Evolutionary conservation across 1,140 invertebrate species (phyloP).

Genomic region (Drosophila rhopaloa): DNA sequence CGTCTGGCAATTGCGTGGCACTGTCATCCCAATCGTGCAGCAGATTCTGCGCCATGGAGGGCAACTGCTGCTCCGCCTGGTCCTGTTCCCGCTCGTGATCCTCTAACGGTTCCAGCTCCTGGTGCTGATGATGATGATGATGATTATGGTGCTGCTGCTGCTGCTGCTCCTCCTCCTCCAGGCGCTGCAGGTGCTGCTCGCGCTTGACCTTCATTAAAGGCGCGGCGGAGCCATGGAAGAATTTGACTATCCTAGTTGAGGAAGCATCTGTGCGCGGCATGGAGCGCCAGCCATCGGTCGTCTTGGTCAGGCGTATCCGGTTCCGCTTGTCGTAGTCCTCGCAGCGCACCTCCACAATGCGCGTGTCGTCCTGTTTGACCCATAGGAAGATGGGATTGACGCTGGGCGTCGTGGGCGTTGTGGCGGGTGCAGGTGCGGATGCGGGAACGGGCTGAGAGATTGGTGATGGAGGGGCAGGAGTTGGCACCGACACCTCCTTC

Average conservation of each 20-base stretch:
- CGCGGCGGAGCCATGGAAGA: constrained; percentile 65
- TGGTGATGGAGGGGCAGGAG: constrained; percentile 5
- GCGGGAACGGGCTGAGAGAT: neutral
- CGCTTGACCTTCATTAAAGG: constrained; percentile 78
- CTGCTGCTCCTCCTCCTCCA: constrained; percentile 16
- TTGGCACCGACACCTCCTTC: neutral
- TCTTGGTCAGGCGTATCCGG: constrained; percentile 91
- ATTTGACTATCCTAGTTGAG: constrained; percentile 75
- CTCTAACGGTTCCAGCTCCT: constrained; percentile 11
- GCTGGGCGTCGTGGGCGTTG: constrained; percentile 83
- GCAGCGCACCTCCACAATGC: constrained; percentile 92
- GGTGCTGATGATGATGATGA: constrained; percentile 7
- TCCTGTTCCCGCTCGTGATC: constrained; percentile 8
- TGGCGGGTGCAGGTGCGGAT: neutral
- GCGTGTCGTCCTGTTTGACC: constrained; percentile 91
- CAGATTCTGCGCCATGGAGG: constrained; percentile 15
- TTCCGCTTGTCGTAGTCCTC: constrained; percentile 94
- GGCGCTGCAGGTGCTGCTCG: constrained; percentile 65
- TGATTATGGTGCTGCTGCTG: neutral
- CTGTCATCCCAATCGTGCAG: constrained; percentile 42
- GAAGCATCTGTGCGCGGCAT: constrained; percentile 90
- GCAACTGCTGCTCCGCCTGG: constrained; percentile 16
- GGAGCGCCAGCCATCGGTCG: constrained; percentile 91
- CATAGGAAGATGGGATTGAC: constrained; percentile 93
- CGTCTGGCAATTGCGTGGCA: constrained; percentile 36